A percentile compares a stretch with the other conserved stretches of the same genome.
phyloP scores from a whole-genome alignment of 2,797 vertebrate species.

The Orestias chungarensis region DNA sequence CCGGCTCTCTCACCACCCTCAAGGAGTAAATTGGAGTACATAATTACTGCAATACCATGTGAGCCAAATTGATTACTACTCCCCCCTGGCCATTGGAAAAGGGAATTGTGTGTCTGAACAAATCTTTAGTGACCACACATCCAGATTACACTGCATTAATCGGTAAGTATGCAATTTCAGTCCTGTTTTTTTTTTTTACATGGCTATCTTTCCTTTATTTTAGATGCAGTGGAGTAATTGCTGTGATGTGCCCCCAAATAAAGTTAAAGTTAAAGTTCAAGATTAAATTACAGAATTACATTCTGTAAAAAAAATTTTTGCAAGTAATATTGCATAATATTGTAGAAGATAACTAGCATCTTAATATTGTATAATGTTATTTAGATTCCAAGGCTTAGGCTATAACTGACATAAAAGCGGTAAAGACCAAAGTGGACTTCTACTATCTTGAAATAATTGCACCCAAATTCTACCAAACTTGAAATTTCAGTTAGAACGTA shows the following conservation, averaged over 20 bases:
- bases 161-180: constrained; percentile 61
- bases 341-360: neutral
- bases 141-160: constrained; percentile 48
- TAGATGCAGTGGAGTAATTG: constrained; percentile 23
- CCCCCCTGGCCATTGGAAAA: constrained; percentile 67
- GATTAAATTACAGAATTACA: neutral
- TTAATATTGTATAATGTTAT: neutral
- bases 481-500: too few species aligned
- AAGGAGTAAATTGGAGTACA: constrained; percentile 73
- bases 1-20: constrained; percentile 57
- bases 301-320: neutral
- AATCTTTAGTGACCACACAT: constrained; percentile 73
- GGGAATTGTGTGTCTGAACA: constrained; percentile 66
- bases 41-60: constrained; percentile 76
- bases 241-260: constrained; percentile 23
- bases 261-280: constrained; percentile 2
- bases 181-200: constrained; percentile 31
- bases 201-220: constrained; percentile 32
- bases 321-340: neutral
- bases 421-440: neutral
- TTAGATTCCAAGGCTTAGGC: neutral
- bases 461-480: too few species aligned
- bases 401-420: neutral
- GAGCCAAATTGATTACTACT: constrained; percentile 78
- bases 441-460: neutral